phyloP scores from a whole-genome alignment of 2,888 invertebrate genomes.

The Thyatira batis region DNA sequence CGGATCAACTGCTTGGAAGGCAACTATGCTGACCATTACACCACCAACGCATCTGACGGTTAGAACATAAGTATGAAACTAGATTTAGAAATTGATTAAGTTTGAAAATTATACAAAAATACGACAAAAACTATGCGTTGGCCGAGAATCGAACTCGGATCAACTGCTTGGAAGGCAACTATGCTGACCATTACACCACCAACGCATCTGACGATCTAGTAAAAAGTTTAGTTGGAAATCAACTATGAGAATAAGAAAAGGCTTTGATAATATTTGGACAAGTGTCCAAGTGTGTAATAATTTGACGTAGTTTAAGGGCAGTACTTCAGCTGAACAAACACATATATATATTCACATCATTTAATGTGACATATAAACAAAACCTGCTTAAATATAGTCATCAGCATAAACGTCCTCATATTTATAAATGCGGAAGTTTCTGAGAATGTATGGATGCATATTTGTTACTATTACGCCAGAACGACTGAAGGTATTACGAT shows the following conservation, averaged over 20 bases:
- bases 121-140: conserved; percentile 55
- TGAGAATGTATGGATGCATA: no score
- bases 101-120: neutral
- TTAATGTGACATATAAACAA: no score
- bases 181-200: conserved; percentile 84
- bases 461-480: no score
- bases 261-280: neutral
- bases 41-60: conserved; percentile 68
- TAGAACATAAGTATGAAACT: neutral
- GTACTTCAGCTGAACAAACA: neutral
- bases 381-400: neutral
- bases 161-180: conserved; percentile 84
- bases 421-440: no score
- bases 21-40: conserved; percentile 84
- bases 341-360: neutral
- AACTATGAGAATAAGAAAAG: neutral
- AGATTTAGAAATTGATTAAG: neutral
- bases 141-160: conserved; percentile 84
- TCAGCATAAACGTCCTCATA: neutral
- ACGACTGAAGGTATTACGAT: no score
- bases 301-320: neutral
- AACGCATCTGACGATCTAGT: conserved; percentile 47
- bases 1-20: conserved; percentile 84
- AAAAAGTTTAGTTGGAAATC: neutral
- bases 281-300: no score